Conservation (phyloP, 1,140 invertebrate species). For the Danaus plexippus region DNA sequence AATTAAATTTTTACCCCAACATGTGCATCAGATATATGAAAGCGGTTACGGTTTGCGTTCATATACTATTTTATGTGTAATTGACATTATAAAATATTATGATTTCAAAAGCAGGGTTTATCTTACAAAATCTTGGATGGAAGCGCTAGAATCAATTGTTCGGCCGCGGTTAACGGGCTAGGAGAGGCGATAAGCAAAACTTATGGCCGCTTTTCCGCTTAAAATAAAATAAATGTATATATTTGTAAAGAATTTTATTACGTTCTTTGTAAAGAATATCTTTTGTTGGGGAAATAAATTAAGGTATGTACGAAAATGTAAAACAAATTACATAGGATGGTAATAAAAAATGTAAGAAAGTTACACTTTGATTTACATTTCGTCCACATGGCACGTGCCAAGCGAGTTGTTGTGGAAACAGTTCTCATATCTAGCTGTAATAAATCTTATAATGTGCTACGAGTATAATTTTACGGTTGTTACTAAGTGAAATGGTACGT, state of each 20-base stretch:
- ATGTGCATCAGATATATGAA: conserved; percentile 19
- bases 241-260: conserved; percentile 21
- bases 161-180: conserved; percentile 52
- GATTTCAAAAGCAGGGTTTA: conserved; percentile 46
- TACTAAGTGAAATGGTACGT: no score
- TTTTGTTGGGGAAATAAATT: no score
- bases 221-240: conserved; percentile 22
- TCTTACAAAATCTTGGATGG: conserved; percentile 36
- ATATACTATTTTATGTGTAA: conserved; percentile 34
- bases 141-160: conserved; percentile 60
- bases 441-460: no score
- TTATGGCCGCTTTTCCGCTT: conserved; percentile 50
- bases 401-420: no score
- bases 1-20: conserved; percentile 18
- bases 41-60: conserved; percentile 20
- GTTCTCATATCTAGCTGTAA: no score
- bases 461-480: no score
- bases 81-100: conserved; percentile 49
- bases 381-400: no score
- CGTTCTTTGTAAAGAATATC: conserved; percentile 1
- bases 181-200: conserved; percentile 58
- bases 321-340: no score
- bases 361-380: no score
- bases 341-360: no score
- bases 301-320: no score